These are phyloP conservation scores for Myotis davidii DNA, from an alignment of 2,113 vertebrate genomes.

Conservation along the genomic window DNA sequence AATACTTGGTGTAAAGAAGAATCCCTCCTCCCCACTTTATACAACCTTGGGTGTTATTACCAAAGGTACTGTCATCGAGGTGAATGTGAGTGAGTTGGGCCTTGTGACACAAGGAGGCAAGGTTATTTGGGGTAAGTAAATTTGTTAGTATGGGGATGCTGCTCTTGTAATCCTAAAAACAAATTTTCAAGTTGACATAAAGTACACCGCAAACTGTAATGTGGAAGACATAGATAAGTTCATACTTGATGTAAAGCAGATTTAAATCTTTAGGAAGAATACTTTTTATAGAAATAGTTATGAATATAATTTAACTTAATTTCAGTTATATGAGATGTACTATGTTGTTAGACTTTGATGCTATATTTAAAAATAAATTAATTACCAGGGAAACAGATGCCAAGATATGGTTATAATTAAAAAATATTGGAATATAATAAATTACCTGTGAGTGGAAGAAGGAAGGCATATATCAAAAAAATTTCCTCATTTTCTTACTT, in stretches of 20 bases:
- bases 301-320: neutral
- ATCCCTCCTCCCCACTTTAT: conserved; percentile 97
- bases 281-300: neutral
- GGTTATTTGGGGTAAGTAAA: conserved; percentile 97
- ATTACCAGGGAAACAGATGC: neutral
- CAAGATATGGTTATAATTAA: neutral
- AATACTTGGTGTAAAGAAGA: conserved; percentile 98
- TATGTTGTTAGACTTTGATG: neutral
- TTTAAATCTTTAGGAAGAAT: neutral
- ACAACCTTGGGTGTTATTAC: conserved; percentile 98
- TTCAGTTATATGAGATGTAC: neutral
- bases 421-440: neutral
- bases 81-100: conserved; percentile 97
- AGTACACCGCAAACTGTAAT: neutral
- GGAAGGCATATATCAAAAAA: neutral
- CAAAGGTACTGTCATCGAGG: conserved; percentile 96
- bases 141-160: neutral
- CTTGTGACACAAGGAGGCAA: conserved; percentile 98
- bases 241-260: conserved; percentile 33
- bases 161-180: neutral
- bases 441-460: neutral
- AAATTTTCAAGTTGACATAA: neutral
- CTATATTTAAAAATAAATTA: neutral
- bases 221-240: neutral
- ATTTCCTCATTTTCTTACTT: conserved; percentile 1